Conservation (phyloP, 2,113 vertebrate species). For the Anhinga anhinga region DNA sequence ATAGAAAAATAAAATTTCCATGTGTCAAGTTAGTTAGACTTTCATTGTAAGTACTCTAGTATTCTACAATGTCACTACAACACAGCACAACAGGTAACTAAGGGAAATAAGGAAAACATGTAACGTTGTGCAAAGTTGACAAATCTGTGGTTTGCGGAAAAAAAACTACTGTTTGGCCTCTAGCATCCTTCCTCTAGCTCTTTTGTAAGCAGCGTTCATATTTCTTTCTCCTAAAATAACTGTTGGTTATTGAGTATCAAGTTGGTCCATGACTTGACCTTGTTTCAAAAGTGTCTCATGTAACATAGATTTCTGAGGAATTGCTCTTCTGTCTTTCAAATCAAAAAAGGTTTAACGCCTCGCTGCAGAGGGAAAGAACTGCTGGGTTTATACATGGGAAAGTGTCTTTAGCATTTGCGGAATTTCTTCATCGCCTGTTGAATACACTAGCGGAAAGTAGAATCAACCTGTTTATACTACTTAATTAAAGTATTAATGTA, state of each 20-base stretch:
- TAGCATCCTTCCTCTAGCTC: conserved; percentile 12
- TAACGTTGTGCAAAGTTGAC: not conserved
- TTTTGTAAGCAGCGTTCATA: not conserved
- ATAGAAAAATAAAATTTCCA: not conserved
- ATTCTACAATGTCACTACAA: not conserved
- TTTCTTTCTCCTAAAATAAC: conserved; percentile 51
- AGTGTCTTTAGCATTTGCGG: not conserved
- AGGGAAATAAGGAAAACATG: not conserved
- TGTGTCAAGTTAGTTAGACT: not conserved
- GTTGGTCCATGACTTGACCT: not conserved
- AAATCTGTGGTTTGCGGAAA: not conserved
- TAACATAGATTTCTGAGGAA: conserved; percentile 1
- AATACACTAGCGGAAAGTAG: not conserved
- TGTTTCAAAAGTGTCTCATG: conserved; percentile 34
- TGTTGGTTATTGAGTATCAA: not conserved
- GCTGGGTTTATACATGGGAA: not conserved
- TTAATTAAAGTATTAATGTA: not conserved
- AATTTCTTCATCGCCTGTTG: not conserved
- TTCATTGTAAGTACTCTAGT: not conserved
- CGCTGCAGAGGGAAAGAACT: not conserved
- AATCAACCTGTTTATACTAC: not conserved
- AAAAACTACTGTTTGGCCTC: not conserved
- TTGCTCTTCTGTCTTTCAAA: not conserved
- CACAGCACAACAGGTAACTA: not conserved
- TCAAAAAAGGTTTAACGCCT: not conserved